A percentile compares a stretch with the other conserved stretches of the same genome.
Evolutionary conservation across 2,113 vertebrate genomes (phyloP).

Genomic region (Sardina pilchardus): DNA sequence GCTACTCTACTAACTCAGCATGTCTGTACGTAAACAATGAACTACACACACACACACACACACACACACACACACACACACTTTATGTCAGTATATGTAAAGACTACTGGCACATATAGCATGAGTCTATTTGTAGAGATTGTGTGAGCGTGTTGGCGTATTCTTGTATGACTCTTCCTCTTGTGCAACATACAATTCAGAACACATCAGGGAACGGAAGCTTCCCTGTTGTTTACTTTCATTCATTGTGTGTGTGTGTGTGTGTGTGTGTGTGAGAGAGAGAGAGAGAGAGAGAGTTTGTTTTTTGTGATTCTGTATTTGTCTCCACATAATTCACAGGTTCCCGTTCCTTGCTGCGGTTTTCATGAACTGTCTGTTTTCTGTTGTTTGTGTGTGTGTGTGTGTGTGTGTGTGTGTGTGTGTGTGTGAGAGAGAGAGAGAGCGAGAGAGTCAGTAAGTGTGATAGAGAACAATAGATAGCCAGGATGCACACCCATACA

Average conservation of each 20-base stretch:
- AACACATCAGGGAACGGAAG: no score
- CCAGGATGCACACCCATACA: not conserved
- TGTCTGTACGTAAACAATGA: not conserved
- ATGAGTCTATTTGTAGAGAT: no score
- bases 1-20: not conserved
- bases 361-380: not conserved
- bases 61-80: not conserved
- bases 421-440: not conserved
- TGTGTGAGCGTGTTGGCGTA: no score
- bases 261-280: not conserved
- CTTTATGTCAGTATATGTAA: not conserved
- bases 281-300: no score
- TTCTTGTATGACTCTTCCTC: no score
- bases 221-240: no score
- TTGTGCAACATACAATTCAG: no score
- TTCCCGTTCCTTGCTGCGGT: not conserved
- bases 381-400: constrained; percentile 24
- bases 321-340: not conserved
- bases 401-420: constrained; percentile 14
- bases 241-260: constrained; percentile 12
- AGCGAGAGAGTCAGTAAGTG: no score
- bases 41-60: no score
- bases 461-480: no score
- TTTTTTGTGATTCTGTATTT: not conserved
- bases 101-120: no score